Conservation (phyloP, 2,797 vertebrate species). For the Enteromius unitaeniatus region DNA sequence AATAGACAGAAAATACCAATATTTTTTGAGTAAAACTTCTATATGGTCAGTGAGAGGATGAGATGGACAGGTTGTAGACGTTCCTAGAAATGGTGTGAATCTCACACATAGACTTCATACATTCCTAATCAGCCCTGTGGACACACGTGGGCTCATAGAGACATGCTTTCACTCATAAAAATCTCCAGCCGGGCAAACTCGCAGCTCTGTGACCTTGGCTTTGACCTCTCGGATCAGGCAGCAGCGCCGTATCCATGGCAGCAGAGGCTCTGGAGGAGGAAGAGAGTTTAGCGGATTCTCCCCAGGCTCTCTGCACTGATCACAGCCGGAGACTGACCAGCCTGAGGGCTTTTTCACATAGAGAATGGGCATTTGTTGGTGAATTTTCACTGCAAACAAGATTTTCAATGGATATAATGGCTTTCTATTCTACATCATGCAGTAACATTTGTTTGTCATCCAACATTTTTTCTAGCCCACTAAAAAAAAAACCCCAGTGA, state of each 20-base stretch:
- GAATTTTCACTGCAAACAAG: conserved; percentile 21
- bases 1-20: not conserved
- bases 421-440: not conserved
- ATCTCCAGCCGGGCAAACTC: not conserved
- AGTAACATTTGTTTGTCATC: not conserved
- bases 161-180: not conserved
- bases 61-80: not conserved
- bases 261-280: conserved; percentile 28
- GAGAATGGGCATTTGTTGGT: not conserved
- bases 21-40: not conserved
- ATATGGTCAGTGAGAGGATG: not conserved
- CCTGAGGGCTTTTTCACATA: conserved; percentile 28
- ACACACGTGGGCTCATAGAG: conserved; percentile 17
- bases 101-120: conserved; percentile 5
- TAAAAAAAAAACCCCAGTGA: not conserved
- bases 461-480: not conserved
- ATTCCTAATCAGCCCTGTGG: not conserved
- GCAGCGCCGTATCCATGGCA: not conserved
- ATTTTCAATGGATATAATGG: not conserved
- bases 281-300: not conserved
- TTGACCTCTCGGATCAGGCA: conserved; percentile 19
- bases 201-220: conserved; percentile 27
- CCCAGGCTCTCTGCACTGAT: conserved; percentile 21
- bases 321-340: conserved; percentile 2
- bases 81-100: conserved; percentile 20